A percentile compares a stretch with the other conserved stretches of the same genome.
phyloP scores from a whole-genome alignment of 2,797 vertebrate genomes.

The Sylvilagus floridanus region DNA sequence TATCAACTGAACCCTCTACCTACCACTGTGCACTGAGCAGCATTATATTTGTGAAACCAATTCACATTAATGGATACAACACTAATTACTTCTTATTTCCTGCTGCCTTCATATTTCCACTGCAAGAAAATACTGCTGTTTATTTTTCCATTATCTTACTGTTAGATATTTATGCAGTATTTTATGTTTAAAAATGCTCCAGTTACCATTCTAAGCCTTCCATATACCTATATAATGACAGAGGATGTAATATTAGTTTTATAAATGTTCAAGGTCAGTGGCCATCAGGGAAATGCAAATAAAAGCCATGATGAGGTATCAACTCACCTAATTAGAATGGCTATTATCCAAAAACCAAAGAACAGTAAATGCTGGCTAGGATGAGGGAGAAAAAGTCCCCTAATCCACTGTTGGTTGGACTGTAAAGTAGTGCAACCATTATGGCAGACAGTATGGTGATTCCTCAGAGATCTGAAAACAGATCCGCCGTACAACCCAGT shows the following conservation, averaged over 20 bases:
- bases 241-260: not conserved
- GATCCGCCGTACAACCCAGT: too few relatives aligned
- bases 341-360: too few relatives aligned
- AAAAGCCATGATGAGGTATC: too few relatives aligned
- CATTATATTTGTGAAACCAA: not conserved
- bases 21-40: not conserved
- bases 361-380: too few relatives aligned
- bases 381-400: too few relatives aligned
- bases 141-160: conserved; percentile 23
- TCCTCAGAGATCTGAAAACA: too few relatives aligned
- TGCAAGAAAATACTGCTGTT: not conserved
- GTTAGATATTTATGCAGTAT: not conserved
- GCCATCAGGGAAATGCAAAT: too few relatives aligned
- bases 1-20: not conserved
- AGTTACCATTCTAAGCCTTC: not conserved
- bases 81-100: conserved; percentile 21
- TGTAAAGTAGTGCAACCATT: too few relatives aligned
- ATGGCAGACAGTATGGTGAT: too few relatives aligned
- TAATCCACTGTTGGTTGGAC: too few relatives aligned
- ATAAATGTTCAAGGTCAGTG: not conserved
- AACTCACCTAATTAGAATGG: too few relatives aligned
- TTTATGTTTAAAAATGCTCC: not conserved
- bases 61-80: not conserved
- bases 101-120: not conserved
- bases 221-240: not conserved